Evolutionary conservation across 2,888 invertebrate species (phyloP), one percentile per base, ranked within the genome.

Genomic region (Palloptera scutellata): DNA sequence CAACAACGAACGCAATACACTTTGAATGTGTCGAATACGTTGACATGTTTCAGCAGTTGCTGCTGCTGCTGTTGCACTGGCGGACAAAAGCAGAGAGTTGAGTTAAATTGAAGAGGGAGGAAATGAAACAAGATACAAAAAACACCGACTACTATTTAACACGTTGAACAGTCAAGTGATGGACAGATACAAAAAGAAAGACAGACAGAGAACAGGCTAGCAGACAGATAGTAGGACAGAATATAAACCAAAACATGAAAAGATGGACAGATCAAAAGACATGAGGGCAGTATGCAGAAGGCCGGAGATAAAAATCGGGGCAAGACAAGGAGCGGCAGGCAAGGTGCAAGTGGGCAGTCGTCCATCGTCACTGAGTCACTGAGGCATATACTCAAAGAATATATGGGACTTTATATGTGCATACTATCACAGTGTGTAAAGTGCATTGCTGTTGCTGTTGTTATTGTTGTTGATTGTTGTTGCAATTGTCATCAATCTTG

Each of bases 401-500:
- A 30, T 30, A 30, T 30, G 30, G 30, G 30, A 30, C 30, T 30
- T 30, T 4, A 30, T n/a, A n/a, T n/a, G n/a, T n/a, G n/a, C n/a
- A n/a, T n/a, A n/a, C n/a, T 30, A 30, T 6, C 6, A 30, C 30
- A 30, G 30, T 30, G 30, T 30, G 30, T 30, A 30, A 30, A 30
- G 30, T 30, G 48, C 13, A 48, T 48, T 48, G 48, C 15, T 15
- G 13, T 45, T 45, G 48, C 15, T 48, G 48, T 48, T 48, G 48
- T 48, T 48, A 30, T 30, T 30, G 30, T 30, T 30, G 13, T 13
- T 15, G 6, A 15, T 13, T 45, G 45, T 13, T 48, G 48, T 15
- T 15, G 12, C 15, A 48, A 48, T 48, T 48, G 48, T 48, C 48
- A 48, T 48, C 48, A 48, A 48, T 48, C 48, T n/a, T n/a, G 48